A percentile compares a stretch with the other conserved stretches of the same genome.
phyloP scores from a whole-genome alignment of 2,113 vertebrate genomes.

The Alethe castanea region DNA sequence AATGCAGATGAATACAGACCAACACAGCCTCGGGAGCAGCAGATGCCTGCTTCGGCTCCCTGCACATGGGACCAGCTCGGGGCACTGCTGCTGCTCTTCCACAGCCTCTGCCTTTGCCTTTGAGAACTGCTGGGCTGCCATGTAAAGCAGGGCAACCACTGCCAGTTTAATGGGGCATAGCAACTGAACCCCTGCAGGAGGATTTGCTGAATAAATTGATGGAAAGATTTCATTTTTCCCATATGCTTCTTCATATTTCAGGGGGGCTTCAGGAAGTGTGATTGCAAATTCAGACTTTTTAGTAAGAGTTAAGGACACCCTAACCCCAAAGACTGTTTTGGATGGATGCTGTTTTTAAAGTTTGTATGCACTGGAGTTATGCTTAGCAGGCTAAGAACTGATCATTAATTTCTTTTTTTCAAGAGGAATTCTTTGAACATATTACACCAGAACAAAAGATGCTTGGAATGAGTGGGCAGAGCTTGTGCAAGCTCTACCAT shows the following conservation, averaged over 20 bases:
- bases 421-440: neutral
- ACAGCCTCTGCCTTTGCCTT: neutral
- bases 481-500: neutral
- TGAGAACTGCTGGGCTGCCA: neutral
- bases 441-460: neutral
- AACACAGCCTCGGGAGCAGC: fast-evolving
- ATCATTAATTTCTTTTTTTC: neutral
- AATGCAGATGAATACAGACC: neutral
- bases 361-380: neutral
- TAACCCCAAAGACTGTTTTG: neutral
- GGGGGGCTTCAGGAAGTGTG: neutral
- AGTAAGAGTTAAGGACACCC: neutral
- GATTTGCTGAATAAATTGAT: neutral
- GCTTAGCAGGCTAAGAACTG: neutral
- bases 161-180: neutral
- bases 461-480: neutral
- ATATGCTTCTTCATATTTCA: neutral
- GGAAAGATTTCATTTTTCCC: neutral
- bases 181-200: neutral
- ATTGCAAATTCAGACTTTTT: neutral
- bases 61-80: fast-evolving
- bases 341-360: neutral
- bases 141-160: neutral
- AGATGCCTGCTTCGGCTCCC: fast-evolving
- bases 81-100: neutral